Evolutionary conservation across 2,888 invertebrate genomes (phyloP), one percentile per base, ranked within the genome.

Genomic region (Adineta ricciae): DNA sequence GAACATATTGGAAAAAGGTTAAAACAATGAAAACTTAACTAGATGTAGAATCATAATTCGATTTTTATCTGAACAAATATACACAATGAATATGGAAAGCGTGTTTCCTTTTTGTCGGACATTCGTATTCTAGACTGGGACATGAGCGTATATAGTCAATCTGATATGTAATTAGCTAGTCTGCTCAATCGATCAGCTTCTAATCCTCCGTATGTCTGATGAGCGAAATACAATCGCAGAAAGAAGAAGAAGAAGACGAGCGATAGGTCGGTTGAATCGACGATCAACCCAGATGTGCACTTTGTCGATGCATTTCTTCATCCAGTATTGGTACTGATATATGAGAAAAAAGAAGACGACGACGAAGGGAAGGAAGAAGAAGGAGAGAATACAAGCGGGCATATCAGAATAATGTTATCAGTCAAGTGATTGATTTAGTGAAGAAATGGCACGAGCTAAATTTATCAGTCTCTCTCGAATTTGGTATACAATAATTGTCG

Each of bases 401-500:
- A 64, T 64, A 64, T 36, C 16, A 2, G 16, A 32, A 64, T 32
- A 16, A 32, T 64, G 64, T 64, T 64, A 64, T 64, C 64, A 64
- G 64, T 64, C 32, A 64, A 14, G 4, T 52, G 27, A 64, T 64
- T 64, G 5, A 64, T 9, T 64, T 32, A 64, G 64, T 32, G 19
- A 64, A 64, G 64, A 36, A 32, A 64, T 64, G 64, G 64, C 32
- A 64, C 64, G 36, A 19, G 64, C 32, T 14, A 64, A 64, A 64
- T 64, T 64, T 64, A 64, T 64, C 7, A 64, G 64, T 41, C 78
- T 78, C 4, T 78, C 41, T 21, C 78, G 78, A 4, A 38, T 78
- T n/a, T 78, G 78, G 78, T 78, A 78, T 78, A n/a, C 78, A 21
- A 78, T 78, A 24, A 78, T 78, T 78, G 19, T 41, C n/a, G 41